These are phyloP conservation scores for Hipposideros larvatus DNA, from an alignment of 2,797 vertebrate species.

Conservation along the genomic window DNA sequence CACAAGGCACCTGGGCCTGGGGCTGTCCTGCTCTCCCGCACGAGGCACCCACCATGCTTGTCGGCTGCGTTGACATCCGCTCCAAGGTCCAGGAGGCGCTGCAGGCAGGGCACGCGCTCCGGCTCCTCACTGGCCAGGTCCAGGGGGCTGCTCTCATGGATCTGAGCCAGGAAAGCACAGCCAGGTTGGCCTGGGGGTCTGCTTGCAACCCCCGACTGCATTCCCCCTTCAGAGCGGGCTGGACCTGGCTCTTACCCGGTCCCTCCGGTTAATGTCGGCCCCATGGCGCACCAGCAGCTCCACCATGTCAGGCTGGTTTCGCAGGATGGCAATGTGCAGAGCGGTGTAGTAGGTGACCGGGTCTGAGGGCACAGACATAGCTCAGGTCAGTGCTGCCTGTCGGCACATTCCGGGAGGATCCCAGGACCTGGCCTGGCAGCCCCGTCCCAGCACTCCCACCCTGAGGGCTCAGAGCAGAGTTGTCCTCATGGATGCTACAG, in stretches of 20 bases:
- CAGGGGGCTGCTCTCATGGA: slow-evolving; percentile 96
- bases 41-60: slow-evolving; percentile 90
- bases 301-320: slow-evolving; percentile 92
- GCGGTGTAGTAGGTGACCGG: slow-evolving; percentile 97
- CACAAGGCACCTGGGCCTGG: no score
- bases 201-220: rapidly evolving
- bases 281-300: slow-evolving; percentile 91
- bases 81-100: slow-evolving; percentile 92
- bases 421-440: neutral
- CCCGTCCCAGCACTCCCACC: neutral
- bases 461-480: neutral
- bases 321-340: slow-evolving; percentile 94
- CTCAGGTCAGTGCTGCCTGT: neutral
- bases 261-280: slow-evolving; percentile 94
- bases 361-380: slow-evolving; percentile 86
- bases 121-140: slow-evolving; percentile 95
- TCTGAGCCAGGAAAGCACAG: slow-evolving; percentile 85
- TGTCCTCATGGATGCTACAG: neutral
- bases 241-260: slow-evolving; percentile 89
- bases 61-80: slow-evolving; percentile 93
- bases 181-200: neutral
- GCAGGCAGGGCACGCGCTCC: slow-evolving; percentile 93
- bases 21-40: rapidly evolving
- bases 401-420: neutral
- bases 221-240: neutral